Evolutionary conservation across 2,113 vertebrate species (phyloP).

Genomic region (Cyprinus carpio): DNA sequence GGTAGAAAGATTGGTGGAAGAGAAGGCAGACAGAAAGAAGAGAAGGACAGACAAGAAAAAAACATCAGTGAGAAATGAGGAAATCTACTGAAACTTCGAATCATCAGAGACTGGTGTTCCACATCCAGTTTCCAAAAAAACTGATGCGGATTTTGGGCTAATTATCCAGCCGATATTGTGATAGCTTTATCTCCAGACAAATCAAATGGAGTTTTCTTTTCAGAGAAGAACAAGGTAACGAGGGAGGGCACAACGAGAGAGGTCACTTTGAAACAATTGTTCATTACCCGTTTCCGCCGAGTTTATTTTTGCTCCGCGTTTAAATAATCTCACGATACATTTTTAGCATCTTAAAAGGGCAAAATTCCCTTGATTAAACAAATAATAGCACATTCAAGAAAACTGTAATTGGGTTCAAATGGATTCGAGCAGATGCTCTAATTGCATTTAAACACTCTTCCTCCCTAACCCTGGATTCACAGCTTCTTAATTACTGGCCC

Average conservation of each 20-base stretch:
- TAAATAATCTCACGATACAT: conserved; percentile 64
- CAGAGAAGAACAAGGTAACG: conserved; percentile 22
- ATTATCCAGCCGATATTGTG: conserved; percentile 50
- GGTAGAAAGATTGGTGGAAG: conserved; percentile 29
- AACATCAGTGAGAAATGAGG: conserved; percentile 35
- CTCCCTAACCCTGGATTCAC: conserved; percentile 72
- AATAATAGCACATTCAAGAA: conserved; percentile 74
- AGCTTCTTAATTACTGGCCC: conserved; percentile 73
- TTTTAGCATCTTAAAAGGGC: conserved; percentile 68
- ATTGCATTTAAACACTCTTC: conserved; percentile 78
- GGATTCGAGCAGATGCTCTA: conserved; percentile 72
- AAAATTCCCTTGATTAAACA: conserved; percentile 76
- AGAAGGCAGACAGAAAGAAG: conserved; percentile 13
- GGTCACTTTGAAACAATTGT: conserved; percentile 69
- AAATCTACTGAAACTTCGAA: conserved; percentile 7
- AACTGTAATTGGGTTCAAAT: conserved; percentile 76
- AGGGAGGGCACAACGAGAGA: conserved; percentile 45
- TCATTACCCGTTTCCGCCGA: conserved; percentile 63
- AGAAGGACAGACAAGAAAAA: not conserved
- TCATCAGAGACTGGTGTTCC: conserved; percentile 42
- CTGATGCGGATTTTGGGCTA: conserved; percentile 46
- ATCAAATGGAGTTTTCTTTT: conserved; percentile 43
- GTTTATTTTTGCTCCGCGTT: conserved; percentile 46
- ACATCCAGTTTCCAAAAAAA: conserved; percentile 41
- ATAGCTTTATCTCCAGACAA: conserved; percentile 51